These are phyloP conservation scores for Yponomeuta sedellus DNA, from an alignment of 2,888 invertebrate species.

Conservation along the genomic window DNA sequence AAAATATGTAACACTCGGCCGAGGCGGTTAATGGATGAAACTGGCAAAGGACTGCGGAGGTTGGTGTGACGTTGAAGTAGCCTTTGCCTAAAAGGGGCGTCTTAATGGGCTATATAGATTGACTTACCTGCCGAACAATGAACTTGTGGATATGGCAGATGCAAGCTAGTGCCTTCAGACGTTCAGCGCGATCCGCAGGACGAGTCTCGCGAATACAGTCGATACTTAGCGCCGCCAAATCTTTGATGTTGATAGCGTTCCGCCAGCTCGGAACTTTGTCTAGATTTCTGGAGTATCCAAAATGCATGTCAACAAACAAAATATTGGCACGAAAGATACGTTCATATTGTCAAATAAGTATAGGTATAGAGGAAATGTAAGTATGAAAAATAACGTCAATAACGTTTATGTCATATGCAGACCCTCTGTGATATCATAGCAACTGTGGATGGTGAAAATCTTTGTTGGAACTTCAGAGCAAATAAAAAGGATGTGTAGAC, in stretches of 20 bases:
- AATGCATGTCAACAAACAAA: background rate
- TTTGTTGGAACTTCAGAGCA: background rate
- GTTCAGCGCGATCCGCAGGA: constrained; percentile 33
- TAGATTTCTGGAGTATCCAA: constrained; percentile 44
- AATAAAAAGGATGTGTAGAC: background rate
- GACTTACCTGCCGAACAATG: constrained; percentile 38
- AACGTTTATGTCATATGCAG: too few relatives aligned
- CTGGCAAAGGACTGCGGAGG: too few relatives aligned
- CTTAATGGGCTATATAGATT: too few relatives aligned
- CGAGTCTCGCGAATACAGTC: constrained; percentile 51
- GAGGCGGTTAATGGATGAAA: too few relatives aligned
- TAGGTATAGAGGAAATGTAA: too few relatives aligned
- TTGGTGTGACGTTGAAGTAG: too few relatives aligned
- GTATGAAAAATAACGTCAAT: too few relatives aligned
- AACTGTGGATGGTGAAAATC: background rate
- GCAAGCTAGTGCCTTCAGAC: constrained; percentile 51
- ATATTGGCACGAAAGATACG: background rate
- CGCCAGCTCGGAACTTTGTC: constrained; percentile 56
- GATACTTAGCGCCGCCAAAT: constrained; percentile 41
- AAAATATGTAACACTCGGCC: too few relatives aligned
- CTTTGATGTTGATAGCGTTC: constrained; percentile 38
- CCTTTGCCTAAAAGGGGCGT: too few relatives aligned
- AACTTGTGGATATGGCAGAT: constrained; percentile 53
- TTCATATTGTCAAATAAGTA: too few relatives aligned
- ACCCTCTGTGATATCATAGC: too few relatives aligned